These are phyloP conservation scores for Poeciliopsis turneri DNA, from an alignment of 2,797 vertebrate genomes.

Conservation along the genomic window DNA sequence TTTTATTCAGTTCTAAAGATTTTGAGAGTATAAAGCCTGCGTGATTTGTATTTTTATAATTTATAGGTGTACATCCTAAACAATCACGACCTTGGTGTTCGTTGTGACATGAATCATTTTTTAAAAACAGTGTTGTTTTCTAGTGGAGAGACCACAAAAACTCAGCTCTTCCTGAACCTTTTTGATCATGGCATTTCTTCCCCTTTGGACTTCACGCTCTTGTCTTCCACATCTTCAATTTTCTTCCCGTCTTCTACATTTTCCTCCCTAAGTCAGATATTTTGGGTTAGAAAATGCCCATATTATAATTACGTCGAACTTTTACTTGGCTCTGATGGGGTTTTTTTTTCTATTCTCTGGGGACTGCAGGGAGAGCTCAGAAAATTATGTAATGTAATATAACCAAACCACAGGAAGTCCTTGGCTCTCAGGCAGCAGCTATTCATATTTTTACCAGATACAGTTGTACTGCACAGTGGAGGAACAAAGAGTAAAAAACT, in stretches of 20 bases:
- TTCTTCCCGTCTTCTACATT: slow-evolving; percentile 73
- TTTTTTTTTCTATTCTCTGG: slow-evolving; percentile 55
- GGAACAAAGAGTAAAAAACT: slow-evolving; percentile 47
- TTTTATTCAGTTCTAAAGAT: slow-evolving; percentile 8
- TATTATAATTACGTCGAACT: slow-evolving; percentile 75
- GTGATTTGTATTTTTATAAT: slow-evolving; percentile 59
- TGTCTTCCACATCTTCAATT: slow-evolving; percentile 80
- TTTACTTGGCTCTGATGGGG: slow-evolving; percentile 68
- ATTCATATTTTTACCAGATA: slow-evolving; percentile 73
- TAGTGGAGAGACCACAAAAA: slow-evolving; percentile 62
- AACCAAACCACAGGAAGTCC: slow-evolving; percentile 71
- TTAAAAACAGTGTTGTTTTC: slow-evolving; percentile 67
- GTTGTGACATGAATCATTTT: slow-evolving; percentile 66
- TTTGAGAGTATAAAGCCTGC: slow-evolving; percentile 32
- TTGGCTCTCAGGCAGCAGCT: slow-evolving; percentile 63
- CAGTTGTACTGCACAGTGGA: slow-evolving; percentile 55
- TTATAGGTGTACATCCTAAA: slow-evolving; percentile 52
- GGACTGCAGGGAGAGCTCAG: slow-evolving; percentile 61
- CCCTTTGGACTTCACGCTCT: slow-evolving; percentile 75
- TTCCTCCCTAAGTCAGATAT: slow-evolving; percentile 79
- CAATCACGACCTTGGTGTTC: slow-evolving; percentile 53
- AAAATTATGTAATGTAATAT: slow-evolving; percentile 76
- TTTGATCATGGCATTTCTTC: slow-evolving; percentile 76
- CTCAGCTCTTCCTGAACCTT: slow-evolving; percentile 57
- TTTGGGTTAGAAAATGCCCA: slow-evolving; percentile 72